Percentiles rank a stretch among this genome's conserved stretches.
These are phyloP conservation scores for Cosmia trapezina DNA, from an alignment of 2,888 invertebrate genomes.

Conservation along the genomic window DNA sequence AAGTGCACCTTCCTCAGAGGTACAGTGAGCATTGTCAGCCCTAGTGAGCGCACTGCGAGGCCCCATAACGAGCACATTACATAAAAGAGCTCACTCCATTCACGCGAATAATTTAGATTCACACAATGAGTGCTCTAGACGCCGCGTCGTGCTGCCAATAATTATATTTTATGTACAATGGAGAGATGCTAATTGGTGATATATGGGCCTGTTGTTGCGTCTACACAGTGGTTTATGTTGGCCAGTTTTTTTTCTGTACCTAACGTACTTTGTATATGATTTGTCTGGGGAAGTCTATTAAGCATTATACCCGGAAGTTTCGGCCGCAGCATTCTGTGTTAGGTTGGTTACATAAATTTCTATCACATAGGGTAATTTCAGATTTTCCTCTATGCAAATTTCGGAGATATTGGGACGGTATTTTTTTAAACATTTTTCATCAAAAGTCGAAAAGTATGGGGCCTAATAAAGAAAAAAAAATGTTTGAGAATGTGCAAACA, in stretches of 20 bases:
- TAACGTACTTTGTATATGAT: not conserved
- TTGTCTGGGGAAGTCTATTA: not conserved
- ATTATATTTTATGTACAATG: slow-evolving; percentile 60
- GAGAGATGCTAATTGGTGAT: slow-evolving; percentile 58
- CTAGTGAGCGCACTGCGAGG: slow-evolving; percentile 68
- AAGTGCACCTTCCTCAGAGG: slow-evolving; percentile 5
- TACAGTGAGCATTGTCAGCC: slow-evolving; percentile 65
- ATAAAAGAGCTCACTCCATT: slow-evolving; percentile 81
- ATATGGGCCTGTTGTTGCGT: slow-evolving; percentile 22
- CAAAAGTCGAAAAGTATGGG: no score
- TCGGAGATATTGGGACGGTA: no score
- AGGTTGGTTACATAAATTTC: no score
- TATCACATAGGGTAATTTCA: no score
- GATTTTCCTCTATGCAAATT: no score
- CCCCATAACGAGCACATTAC: slow-evolving; percentile 80
- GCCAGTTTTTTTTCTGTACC: slow-evolving; percentile 14
- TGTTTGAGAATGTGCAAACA: no score
- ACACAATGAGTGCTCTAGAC: slow-evolving; percentile 71
- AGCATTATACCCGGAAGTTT: not conserved
- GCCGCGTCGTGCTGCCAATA: slow-evolving; percentile 56
- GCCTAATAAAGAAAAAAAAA: no score
- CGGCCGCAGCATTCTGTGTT: not conserved
- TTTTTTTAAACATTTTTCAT: no score
- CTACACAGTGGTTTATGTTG: slow-evolving; percentile 24
- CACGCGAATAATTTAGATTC: slow-evolving; percentile 81